phyloP scores from a whole-genome alignment of 2,888 invertebrate genomes.

The Eupeodes luniger region DNA sequence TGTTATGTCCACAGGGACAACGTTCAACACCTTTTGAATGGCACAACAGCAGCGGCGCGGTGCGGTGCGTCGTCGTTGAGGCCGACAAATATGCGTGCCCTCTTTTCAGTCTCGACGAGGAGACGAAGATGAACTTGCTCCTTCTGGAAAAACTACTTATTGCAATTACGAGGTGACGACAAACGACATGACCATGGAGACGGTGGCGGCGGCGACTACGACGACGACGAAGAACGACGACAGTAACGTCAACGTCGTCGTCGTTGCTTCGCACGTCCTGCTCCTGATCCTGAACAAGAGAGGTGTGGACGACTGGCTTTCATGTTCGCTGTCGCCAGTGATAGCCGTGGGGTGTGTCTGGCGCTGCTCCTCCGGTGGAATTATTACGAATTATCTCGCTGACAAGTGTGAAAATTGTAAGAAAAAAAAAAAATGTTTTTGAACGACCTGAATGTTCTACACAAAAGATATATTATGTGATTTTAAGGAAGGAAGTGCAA shows the following conservation, averaged over 20 bases:
- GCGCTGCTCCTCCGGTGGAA: constrained; percentile 42
- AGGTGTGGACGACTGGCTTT: constrained; percentile 50
- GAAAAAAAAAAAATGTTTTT: constrained; percentile 21
- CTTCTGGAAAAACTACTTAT: constrained; percentile 59
- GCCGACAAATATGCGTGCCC: constrained; percentile 36
- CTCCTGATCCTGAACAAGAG: neutral
- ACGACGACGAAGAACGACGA: neutral
- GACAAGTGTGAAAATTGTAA: constrained; percentile 70
- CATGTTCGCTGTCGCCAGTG: constrained; percentile 59
- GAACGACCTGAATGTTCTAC: constrained; percentile 37
- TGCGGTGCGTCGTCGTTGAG: too few species aligned
- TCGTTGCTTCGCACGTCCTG: neutral
- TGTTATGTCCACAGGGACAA: constrained; percentile 51
- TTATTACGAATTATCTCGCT: constrained; percentile 72
- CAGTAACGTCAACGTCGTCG: neutral
- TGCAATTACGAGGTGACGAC: constrained; percentile 62
- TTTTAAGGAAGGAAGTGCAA: neutral
- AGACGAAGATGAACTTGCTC: constrained; percentile 61
- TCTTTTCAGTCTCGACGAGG: neutral
- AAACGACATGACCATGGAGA: neutral
- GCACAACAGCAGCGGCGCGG: neutral
- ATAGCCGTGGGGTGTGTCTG: constrained; percentile 68
- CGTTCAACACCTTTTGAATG: constrained; percentile 34
- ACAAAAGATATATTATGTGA: constrained; percentile 17
- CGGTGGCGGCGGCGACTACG: neutral